A percentile compares a stretch with the other conserved stretches of the same genome.
Conservation (phyloP, 1,140 invertebrate genomes). For the Phortica variegata region DNA sequence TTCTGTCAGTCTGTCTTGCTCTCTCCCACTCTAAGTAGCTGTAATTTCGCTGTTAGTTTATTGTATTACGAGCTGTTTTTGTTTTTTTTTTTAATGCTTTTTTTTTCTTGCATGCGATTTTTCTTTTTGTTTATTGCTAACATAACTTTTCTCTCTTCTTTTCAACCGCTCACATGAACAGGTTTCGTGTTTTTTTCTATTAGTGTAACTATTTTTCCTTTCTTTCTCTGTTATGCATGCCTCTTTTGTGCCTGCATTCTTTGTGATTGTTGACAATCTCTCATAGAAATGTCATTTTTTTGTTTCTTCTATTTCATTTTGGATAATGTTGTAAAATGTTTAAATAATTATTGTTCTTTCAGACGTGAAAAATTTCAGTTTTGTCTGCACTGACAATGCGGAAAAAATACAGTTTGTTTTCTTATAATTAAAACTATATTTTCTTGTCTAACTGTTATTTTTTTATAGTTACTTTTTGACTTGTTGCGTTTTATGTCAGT, state of each 20-base stretch:
- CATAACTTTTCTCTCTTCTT: background rate
- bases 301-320: too few relatives aligned
- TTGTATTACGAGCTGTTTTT: too few relatives aligned
- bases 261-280: too few relatives aligned
- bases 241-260: too few relatives aligned
- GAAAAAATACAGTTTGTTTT: background rate
- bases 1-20: too few relatives aligned
- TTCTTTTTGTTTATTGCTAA: background rate
- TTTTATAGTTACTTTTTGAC: background rate
- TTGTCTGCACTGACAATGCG: background rate
- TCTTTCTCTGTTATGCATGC: too few relatives aligned
- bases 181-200: conserved; percentile 13
- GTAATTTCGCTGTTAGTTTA: too few relatives aligned
- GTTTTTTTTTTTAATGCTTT: too few relatives aligned
- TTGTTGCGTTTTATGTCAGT: background rate
- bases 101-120: background rate
- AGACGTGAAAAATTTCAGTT: background rate
- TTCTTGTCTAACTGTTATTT: background rate
- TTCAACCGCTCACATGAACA: conserved; percentile 8
- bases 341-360: conserved; percentile 15
- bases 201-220: conserved; percentile 7
- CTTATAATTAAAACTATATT: conserved; percentile 4
- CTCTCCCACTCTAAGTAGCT: too few relatives aligned
- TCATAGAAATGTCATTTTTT: conserved; percentile 34
- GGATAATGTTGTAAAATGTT: conserved; percentile 42